These are phyloP conservation scores for Pollenia amentaria DNA, from an alignment of 2,888 invertebrate genomes.

Conservation along the genomic window DNA sequence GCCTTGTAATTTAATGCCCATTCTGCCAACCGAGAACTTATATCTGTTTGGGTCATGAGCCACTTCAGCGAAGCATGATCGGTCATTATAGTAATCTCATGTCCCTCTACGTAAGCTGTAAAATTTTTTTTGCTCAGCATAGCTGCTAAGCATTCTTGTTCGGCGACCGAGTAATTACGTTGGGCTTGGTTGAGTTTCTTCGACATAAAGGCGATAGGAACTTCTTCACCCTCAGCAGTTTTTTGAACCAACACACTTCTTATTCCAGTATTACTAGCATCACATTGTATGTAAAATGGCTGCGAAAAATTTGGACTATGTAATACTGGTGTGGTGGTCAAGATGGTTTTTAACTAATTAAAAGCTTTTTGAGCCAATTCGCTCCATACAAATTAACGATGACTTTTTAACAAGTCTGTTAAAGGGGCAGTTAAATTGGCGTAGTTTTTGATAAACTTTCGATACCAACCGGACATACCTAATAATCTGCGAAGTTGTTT, in stretches of 20 bases:
- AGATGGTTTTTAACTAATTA: constrained; percentile 21
- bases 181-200: no score
- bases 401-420: constrained; percentile 38
- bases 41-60: constrained; percentile 76
- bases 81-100: not conserved
- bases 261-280: constrained; percentile 38
- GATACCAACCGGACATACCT: constrained; percentile 71
- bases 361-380: no score
- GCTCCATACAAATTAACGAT: constrained; percentile 48
- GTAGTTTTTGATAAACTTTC: constrained; percentile 62
- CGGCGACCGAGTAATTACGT: constrained; percentile 33
- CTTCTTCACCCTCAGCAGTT: constrained; percentile 28
- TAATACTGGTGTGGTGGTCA: constrained; percentile 42
- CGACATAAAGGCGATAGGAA: no score
- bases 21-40: constrained; percentile 71
- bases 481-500: constrained; percentile 70
- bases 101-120: constrained; percentile 6
- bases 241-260: constrained; percentile 42
- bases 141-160: no score
- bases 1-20: constrained; percentile 55
- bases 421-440: constrained; percentile 58
- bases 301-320: no score
- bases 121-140: no score
- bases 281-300: constrained; percentile 27
- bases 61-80: no score